phyloP scores from a whole-genome alignment of 2,113 vertebrate genomes.

The Poeciliopsis occidentalis region DNA sequence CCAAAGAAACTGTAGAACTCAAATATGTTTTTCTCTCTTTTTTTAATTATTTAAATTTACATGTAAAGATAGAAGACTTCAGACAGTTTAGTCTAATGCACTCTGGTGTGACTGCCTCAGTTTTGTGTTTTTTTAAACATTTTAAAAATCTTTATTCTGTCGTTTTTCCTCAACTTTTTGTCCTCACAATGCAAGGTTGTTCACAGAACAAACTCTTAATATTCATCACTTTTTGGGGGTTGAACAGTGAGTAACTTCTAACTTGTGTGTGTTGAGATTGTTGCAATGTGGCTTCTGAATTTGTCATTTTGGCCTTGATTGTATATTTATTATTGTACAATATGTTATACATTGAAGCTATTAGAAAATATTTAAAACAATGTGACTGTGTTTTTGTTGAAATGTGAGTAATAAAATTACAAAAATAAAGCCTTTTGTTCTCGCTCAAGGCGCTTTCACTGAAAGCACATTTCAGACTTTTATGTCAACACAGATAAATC shows the following conservation, averaged over 20 bases:
- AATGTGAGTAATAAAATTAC: conserved; percentile 51
- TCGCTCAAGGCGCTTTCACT: neutral
- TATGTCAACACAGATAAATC: no score
- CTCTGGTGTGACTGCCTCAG: neutral
- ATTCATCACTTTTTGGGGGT: neutral
- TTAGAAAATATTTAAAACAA: conserved; percentile 11
- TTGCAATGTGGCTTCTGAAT: conserved; percentile 34
- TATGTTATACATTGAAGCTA: conserved; percentile 5
- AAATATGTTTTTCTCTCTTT: neutral
- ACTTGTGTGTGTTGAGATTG: conserved; percentile 13
- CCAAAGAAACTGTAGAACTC: conserved; percentile 64
- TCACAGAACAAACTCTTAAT: conserved; percentile 6
- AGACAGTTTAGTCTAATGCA: conserved; percentile 4
- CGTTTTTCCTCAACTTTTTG: conserved; percentile 3
- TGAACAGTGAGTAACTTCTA: conserved; percentile 5
- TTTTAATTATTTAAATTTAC: neutral
- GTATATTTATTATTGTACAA: conserved; percentile 38
- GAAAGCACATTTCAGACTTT: no score
- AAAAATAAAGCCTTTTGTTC: conserved; percentile 2
- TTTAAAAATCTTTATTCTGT: neutral
- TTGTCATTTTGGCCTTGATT: conserved; percentile 49
- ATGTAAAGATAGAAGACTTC: neutral
- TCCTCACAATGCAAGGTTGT: conserved; percentile 8
- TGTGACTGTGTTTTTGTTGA: neutral
- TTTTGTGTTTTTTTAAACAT: conserved; percentile 7